Base-by-base conservation (phyloP, 1,140 invertebrate species). In the Cyclargus thomasi region DNA sequence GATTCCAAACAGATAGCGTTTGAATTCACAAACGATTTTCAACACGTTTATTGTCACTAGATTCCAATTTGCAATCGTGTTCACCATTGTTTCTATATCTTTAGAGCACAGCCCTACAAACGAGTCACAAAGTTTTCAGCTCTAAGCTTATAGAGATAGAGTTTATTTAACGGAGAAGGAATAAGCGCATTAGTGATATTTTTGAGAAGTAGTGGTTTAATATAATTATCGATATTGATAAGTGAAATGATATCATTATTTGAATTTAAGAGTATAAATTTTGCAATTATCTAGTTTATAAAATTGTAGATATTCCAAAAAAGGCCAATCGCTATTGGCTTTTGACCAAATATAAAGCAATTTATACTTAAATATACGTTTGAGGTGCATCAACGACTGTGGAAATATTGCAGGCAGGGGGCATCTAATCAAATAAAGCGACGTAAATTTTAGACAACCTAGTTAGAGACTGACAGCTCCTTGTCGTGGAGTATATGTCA, bases 371-470 rank as follows among this genome's bases (percentile, higher is more conserved):
- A n/a, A n/a, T n/a, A n/a, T n/a, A 47, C 39, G 14, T 14, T 16
- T 47, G 11, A 47, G 39, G 11, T 16, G 39, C 39, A 47, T 8
- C 14, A 47, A 47, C 8, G 39, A 2, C 1, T 29, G 29, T 29
- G 8, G 29, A 7, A 16, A 47, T 47, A 47, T 47, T 47, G 39
- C 14, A 47, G 39, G 11, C 7, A 70, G 65, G 53, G 78, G 73
- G 71, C 75, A 70, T 73, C 76, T 82, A 83, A 75, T 80, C 79
- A 79, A 82, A 80, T 84, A 86, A 81, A 72, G 75, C 67, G 74
- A 79, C 80, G 81, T 86, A 86, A 86, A 83, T 85, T 79, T 74
- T 82, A 82, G 75, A 80, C 82, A 83, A 83, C 80, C 82, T 85
- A 85, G 82, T 85, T 86, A 80, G 72, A 73, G 74, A 79, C 77